Conservation (phyloP, 2,113 vertebrate species). For the Capreolus pygargus region DNA sequence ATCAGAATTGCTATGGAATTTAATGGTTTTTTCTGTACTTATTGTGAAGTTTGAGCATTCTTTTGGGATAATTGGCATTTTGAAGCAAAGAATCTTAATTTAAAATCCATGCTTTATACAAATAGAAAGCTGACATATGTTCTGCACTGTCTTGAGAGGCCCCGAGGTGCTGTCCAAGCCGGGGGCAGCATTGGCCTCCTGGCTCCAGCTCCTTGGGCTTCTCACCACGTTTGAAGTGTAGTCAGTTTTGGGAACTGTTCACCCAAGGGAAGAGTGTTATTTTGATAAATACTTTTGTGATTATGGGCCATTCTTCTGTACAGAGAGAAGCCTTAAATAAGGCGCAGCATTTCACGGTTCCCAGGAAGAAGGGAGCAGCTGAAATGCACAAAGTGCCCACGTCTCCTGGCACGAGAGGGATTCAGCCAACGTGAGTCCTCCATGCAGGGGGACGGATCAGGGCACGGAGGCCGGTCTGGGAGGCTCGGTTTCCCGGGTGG, state of each 20-base stretch:
- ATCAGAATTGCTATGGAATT: neutral
- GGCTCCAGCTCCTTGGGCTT: neutral
- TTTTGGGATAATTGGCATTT: neutral
- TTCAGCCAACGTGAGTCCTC: neutral
- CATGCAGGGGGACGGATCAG: accelerated
- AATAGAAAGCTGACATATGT: neutral
- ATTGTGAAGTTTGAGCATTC: neutral
- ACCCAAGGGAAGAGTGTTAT: neutral
- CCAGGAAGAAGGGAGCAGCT: neutral
- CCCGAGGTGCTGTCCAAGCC: neutral
- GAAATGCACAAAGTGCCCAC: neutral
- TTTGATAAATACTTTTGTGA: neutral
- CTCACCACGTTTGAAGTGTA: neutral
- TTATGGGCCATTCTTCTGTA: neutral
- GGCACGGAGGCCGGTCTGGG: neutral
- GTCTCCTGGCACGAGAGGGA: neutral
- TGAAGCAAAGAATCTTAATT: neutral
- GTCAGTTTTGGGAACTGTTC: neutral
- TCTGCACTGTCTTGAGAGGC: neutral
- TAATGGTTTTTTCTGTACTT: neutral
- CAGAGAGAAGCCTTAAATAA: neutral
- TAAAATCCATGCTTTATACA: neutral
- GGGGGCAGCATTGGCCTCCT: slow-evolving; percentile 45
- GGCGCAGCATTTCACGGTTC: neutral
- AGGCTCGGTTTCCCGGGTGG: neutral